Evolutionary conservation across 1,140 invertebrate species (phyloP).

Genomic region (Drosophila simulans): DNA sequence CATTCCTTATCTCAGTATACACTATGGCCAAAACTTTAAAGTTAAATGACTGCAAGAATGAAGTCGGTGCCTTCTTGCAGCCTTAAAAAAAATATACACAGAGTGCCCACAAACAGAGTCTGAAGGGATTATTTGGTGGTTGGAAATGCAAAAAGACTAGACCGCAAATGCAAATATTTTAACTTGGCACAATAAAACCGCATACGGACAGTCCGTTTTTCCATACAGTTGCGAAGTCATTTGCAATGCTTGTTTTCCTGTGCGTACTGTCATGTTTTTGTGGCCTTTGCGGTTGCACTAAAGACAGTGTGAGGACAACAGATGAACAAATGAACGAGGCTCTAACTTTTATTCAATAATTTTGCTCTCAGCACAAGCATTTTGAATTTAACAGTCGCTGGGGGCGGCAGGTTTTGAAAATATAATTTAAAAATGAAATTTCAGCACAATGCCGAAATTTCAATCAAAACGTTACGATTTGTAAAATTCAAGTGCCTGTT

Average conservation of each 20-base stretch:
- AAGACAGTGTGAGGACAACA: conserved; percentile 4
- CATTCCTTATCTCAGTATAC: background rate
- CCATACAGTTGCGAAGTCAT: conserved; percentile 27
- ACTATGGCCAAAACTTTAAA: background rate
- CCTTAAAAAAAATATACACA: conserved; percentile 24
- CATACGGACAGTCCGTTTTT: conserved; percentile 3
- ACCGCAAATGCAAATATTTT: conserved; percentile 68
- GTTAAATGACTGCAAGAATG: background rate
- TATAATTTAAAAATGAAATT: too few species aligned
- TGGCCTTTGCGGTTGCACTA: conserved; percentile 23
- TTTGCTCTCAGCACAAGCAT: background rate
- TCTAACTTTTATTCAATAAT: conserved; percentile 2
- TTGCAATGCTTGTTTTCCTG: conserved; percentile 38
- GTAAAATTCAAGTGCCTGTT: too few species aligned
- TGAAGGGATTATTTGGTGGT: conserved; percentile 60
- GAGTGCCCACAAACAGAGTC: conserved; percentile 24
- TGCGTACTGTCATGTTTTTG: conserved; percentile 25
- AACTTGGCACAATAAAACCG: conserved; percentile 49
- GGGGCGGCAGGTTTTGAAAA: background rate
- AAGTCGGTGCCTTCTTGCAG: background rate
- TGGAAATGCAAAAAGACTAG: conserved; percentile 17
- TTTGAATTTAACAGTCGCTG: conserved; percentile 36
- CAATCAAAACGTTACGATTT: too few species aligned
- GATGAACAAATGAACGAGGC: background rate
- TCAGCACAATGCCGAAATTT: too few species aligned